Evolutionary conservation across 2,113 vertebrate genomes (phyloP).

Genomic region (Scomber japonicus): DNA sequence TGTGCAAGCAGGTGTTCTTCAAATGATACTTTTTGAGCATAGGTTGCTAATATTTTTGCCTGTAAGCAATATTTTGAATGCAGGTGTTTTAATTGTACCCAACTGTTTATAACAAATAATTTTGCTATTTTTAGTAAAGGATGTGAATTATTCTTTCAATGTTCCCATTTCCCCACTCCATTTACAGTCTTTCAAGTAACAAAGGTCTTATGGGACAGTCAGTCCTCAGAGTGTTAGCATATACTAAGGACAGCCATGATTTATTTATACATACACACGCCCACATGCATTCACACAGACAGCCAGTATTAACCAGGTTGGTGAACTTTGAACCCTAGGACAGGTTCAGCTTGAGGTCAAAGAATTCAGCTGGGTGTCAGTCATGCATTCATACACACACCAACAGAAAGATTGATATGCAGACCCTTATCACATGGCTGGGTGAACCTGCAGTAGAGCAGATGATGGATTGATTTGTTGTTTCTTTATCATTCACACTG

Average conservation of each 20-base stretch:
- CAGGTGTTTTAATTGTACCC: too few species aligned
- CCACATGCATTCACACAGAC: background rate
- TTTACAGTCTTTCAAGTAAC: background rate
- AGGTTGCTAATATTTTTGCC: too few species aligned
- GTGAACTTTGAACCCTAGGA: background rate
- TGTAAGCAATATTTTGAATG: too few species aligned
- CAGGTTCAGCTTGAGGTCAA: constrained; percentile 29
- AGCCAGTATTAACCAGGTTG: background rate
- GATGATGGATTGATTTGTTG: constrained; percentile 37
- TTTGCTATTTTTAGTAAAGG: too few species aligned
- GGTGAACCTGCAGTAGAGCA: constrained; percentile 36
- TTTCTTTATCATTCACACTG: constrained; percentile 4
- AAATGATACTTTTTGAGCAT: too few species aligned
- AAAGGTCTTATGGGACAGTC: background rate
- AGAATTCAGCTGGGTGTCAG: background rate
- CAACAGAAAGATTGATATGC: constrained; percentile 2
- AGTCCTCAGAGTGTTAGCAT: background rate
- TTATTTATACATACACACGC: background rate
- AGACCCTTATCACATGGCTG: constrained; percentile 47
- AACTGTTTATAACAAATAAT: too few species aligned
- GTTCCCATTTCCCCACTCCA: background rate
- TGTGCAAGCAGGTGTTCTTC: too few species aligned
- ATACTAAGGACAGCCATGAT: background rate
- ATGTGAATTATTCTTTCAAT: too few species aligned
- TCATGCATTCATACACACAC: constrained; percentile 8